Percentiles rank a stretch among this genome's conserved stretches.
phyloP scores from a whole-genome alignment of 1,140 invertebrate genomes.

The Drosophila bipectinata region DNA sequence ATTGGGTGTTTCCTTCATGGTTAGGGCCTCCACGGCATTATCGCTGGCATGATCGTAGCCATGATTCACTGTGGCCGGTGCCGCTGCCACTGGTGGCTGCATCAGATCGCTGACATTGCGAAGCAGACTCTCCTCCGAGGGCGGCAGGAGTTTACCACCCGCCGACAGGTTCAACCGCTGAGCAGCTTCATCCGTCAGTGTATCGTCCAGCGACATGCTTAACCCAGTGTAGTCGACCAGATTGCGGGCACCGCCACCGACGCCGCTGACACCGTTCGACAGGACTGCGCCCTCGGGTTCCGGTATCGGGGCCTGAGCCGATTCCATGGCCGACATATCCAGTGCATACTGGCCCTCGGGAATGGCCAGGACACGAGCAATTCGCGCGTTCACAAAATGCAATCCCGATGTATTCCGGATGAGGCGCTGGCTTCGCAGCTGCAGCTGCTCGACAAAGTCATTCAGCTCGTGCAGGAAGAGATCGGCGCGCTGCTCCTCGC shows the following conservation, averaged over 20 bases:
- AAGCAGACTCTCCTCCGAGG: conserved; percentile 77
- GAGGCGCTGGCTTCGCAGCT: conserved; percentile 73
- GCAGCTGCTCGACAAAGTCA: conserved; percentile 77
- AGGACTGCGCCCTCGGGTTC: conserved; percentile 47
- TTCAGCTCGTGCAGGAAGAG: conserved; percentile 75
- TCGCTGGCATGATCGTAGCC: conserved; percentile 82
- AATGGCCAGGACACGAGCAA: conserved; percentile 71
- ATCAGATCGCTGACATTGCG: conserved; percentile 76
- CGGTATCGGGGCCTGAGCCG: conserved; percentile 58
- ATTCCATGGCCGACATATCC: conserved; percentile 79
- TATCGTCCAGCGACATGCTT: conserved; percentile 79
- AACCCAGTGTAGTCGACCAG: conserved; percentile 71
- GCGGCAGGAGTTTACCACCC: conserved; percentile 74
- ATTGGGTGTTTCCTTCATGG: conserved; percentile 70
- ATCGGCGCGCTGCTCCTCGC: conserved; percentile 79
- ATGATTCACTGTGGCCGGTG: conserved; percentile 46
- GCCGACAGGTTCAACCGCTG: conserved; percentile 78
- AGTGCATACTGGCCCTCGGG: conserved; percentile 81
- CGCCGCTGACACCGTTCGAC: conserved; percentile 15
- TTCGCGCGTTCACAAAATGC: conserved; percentile 71
- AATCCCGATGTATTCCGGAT: conserved; percentile 78
- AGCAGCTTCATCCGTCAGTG: conserved; percentile 79
- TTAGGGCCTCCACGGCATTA: conserved; percentile 79
- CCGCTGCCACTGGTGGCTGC: conserved; percentile 65
- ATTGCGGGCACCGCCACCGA: conserved; percentile 39